Conservation (phyloP, 2,797 vertebrate species). For the Eulemur albifrons region DNA sequence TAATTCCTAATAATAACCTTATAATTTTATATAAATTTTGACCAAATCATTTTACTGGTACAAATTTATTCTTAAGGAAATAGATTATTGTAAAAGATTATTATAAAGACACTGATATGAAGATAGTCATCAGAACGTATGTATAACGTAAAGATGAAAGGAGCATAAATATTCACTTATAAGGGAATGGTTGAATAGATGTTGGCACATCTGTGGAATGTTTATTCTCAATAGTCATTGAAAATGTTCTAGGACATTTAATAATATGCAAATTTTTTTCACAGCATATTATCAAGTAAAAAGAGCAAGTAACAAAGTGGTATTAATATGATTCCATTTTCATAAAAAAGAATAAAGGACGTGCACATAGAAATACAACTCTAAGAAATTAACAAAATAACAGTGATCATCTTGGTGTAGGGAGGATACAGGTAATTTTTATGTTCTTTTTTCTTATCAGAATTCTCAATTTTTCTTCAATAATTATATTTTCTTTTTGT, state of each 20-base stretch:
- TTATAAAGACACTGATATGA: background rate
- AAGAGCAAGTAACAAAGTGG: background rate
- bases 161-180: background rate
- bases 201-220: background rate
- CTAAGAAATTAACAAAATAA: background rate
- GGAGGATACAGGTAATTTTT: background rate
- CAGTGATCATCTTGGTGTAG: background rate
- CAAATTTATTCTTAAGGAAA: background rate
- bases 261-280: background rate
- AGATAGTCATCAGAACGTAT: background rate
- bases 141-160: background rate
- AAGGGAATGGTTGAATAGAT: background rate
- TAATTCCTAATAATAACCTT: background rate
- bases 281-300: background rate
- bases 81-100: background rate
- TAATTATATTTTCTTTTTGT: constrained; percentile 12
- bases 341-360: background rate
- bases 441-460: background rate
- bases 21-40: background rate
- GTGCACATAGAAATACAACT: background rate
- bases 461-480: background rate
- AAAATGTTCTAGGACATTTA: background rate
- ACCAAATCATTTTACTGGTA: background rate
- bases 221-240: background rate
- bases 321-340: constrained; percentile 11